Base-by-base conservation (phyloP, 2,797 vertebrate species). In the Acrossocheilus wenchowensis region DNA sequence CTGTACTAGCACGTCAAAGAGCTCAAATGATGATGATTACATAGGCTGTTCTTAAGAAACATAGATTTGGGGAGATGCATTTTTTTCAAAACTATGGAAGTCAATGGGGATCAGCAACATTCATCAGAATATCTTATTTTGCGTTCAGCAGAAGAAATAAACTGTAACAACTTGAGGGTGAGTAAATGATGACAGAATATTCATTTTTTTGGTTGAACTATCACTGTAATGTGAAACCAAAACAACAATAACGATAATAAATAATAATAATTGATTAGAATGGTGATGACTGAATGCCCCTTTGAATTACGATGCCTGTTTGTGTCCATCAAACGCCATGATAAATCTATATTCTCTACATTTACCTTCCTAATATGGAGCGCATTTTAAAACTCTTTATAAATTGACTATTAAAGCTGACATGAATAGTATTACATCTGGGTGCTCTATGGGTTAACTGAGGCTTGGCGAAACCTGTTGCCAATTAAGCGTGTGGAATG, bases 401-500 rank as follows among this genome's bases (percentile, higher is more conserved):
- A 48, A 54, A 78, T 3, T n/a, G 11, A 17, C 5, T 15, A 19
- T 19, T 34, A 21, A 75, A 10, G 23, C n/a, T 57, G 50, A 48
- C 2, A 39, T 34, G 30, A 60, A 81, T 68, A 12, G 3, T 14
- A 54, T n/a, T 15, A n/a, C 43, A 10, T 50, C 14, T 60, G 19
- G 62, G 88, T 64, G 26, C 73, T 80, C 82, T 21, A 88, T 26
- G 89, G 89, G 89, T 89, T 89, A 89, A 88, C 82, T 95, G 95
- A 95, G 94, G 93, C 95, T 89, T 89, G 94, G 81, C 92, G 91
- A 96, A 96, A 96, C 94, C 94, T 95, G 96, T 95, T 96, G 96
- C 96, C 96, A 96, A 97, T 95, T 96, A 96, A 94, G 93, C 90
- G 91, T 94, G 88, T 93, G 96, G 93, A 96, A 95, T 95, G 92